Evolutionary conservation across 2,797 vertebrate species (phyloP), one percentile per base, ranked within the genome.

Genomic region (Pangasius sanitwongsei): DNA sequence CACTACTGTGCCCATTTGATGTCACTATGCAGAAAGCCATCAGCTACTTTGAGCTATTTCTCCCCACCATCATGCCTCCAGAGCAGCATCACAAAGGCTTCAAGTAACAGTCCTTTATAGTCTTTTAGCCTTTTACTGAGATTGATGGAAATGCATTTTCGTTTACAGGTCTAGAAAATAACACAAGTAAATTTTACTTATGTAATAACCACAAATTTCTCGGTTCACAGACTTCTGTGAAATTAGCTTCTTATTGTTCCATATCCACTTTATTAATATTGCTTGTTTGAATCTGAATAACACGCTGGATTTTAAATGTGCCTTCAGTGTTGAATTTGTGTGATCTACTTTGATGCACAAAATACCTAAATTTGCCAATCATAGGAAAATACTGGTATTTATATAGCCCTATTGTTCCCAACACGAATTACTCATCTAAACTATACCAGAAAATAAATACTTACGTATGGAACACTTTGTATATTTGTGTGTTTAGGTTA

Each of bases 21-120:
- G 96, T 97, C 91, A 97, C 97, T 87, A 99, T 99, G 98, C 98
- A 98, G 94, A 99, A 99, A 95, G 98, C 98, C 89, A 95, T 99
- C 89, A 97, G 97, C 93, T 99, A 99, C 93, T 98, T 99, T 87
- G 98, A 99, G 94, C 96, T 99, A 63, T 99, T 99, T 94, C 96
- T 99, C 91, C 99, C 98, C 92, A 99, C 99, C 92, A 97, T 98
- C 91, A 97, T 98, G 95, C 96, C 97, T 93, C 98, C 96, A 44
- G 96, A 97, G 91, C 96, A 98, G 90, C 98, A 99, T 93, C 92
- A 96, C 93, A 98, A 97, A 93, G 97, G 97, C 94, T 99, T 98
- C 95, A 97, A 94, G 99, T 99, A 94, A 96, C 97, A 96, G 8
- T 55, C 50, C 37, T 63, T 50, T 67, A 69, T 55, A 74, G 1